phyloP scores from a whole-genome alignment of 2,113 vertebrate genomes.

The Hemichromis elongatus region DNA sequence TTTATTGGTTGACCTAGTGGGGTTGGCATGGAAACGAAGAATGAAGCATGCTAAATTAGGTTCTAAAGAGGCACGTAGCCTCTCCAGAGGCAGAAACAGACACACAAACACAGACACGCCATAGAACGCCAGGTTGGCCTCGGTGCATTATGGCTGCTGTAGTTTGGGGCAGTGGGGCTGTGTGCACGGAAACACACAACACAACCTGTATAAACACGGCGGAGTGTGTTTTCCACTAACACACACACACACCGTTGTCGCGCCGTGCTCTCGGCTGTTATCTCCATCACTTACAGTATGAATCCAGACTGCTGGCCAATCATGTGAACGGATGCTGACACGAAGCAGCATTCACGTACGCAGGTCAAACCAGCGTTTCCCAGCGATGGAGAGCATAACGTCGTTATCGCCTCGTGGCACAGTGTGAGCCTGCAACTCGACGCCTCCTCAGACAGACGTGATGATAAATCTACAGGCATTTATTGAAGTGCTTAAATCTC shows the following conservation, averaged over 20 bases:
- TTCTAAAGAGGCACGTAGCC: conserved; percentile 47
- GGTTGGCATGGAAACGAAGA: conserved; percentile 75
- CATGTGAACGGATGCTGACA: conserved; percentile 48
- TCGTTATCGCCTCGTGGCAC: neutral
- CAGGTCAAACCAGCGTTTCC: neutral
- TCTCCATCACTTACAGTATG: neutral
- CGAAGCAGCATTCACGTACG: conserved; percentile 36
- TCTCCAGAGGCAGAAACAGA: conserved; percentile 50
- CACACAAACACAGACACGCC: conserved; percentile 29
- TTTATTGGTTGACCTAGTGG: conserved; percentile 74
- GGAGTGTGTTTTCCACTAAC: neutral
- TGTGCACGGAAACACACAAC: neutral
- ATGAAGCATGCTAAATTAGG: conserved; percentile 69
- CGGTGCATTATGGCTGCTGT: conserved; percentile 20
- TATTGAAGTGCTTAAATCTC: neutral
- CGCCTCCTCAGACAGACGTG: neutral
- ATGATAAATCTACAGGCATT: neutral
- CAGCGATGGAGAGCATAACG: neutral
- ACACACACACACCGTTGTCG: neutral
- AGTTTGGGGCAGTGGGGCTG: neutral
- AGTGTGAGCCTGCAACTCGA: neutral
- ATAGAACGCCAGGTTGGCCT: conserved; percentile 3
- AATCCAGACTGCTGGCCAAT: neutral
- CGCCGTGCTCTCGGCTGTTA: neutral
- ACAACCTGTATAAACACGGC: neutral